These are phyloP conservation scores for Pentalonia nigronervosa DNA, from an alignment of 1,140 invertebrate genomes.

Conservation along the genomic window DNA sequence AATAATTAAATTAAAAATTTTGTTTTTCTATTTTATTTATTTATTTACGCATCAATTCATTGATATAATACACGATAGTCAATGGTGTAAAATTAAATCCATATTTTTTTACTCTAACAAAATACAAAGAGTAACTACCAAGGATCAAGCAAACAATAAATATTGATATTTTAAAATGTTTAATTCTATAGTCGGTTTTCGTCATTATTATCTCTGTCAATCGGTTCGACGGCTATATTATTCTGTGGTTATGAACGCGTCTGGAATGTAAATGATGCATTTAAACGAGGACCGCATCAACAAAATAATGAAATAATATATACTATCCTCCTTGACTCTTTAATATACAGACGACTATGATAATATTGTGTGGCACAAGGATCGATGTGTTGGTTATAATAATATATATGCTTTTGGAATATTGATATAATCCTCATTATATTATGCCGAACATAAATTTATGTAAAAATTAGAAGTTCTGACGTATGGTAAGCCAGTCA, in stretches of 20 bases:
- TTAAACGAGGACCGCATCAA: not conserved
- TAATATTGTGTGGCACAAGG: not conserved
- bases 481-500: not conserved
- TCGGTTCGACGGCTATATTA: not conserved
- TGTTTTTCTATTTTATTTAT: not conserved
- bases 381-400: conserved; percentile 15
- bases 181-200: not conserved
- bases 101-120: not conserved
- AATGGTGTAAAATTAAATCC: not conserved
- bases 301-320: not conserved
- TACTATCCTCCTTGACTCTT: not conserved
- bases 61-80: not conserved
- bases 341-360: not conserved
- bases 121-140: not conserved
- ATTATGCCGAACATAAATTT: not conserved
- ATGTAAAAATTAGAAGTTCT: conserved; percentile 4
- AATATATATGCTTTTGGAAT: not conserved
- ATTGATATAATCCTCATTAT: not conserved
- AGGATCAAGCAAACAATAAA: not conserved
- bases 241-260: not conserved
- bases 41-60: not conserved
- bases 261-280: conserved; percentile 12
- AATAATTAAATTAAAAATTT: not conserved
- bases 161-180: not conserved
- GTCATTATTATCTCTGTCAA: not conserved